These are phyloP conservation scores for Dysmachus trigonus DNA, from an alignment of 2,888 invertebrate species.

Conservation along the genomic window DNA sequence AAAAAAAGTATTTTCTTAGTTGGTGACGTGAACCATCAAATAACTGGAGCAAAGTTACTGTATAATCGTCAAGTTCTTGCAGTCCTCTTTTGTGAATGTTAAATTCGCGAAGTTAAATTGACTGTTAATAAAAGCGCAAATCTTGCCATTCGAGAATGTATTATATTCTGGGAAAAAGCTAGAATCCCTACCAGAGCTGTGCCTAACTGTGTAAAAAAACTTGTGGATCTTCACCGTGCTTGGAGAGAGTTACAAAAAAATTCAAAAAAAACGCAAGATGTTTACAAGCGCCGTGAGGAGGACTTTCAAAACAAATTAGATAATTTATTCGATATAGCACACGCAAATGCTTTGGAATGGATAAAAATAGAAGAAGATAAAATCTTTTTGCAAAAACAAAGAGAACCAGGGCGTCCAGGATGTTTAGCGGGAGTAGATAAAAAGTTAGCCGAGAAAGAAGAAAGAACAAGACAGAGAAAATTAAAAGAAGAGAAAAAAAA, in stretches of 20 bases:
- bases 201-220: constrained; percentile 8
- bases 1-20: neutral
- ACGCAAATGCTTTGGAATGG: constrained; percentile 48
- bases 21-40: neutral
- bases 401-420: constrained; percentile 53
- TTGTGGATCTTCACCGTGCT: neutral
- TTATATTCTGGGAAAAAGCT: neutral
- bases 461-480: constrained; percentile 46
- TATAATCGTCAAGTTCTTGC: neutral
- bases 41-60: neutral
- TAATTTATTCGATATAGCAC: constrained; percentile 51
- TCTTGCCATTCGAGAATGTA: neutral
- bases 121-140: neutral
- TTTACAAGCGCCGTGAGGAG: constrained; percentile 11
- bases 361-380: constrained; percentile 55
- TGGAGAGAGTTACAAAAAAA: constrained; percentile 27
- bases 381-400: constrained; percentile 53
- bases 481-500: constrained; percentile 42
- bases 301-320: constrained; percentile 50
- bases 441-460: constrained; percentile 53
- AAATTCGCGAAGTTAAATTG: too few species aligned
- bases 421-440: constrained; percentile 53
- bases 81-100: neutral
- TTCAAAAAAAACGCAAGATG: neutral
- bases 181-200: neutral